These are phyloP conservation scores for Pilophorus perplexus DNA, from an alignment of 2,888 invertebrate species.

Conservation along the genomic window DNA sequence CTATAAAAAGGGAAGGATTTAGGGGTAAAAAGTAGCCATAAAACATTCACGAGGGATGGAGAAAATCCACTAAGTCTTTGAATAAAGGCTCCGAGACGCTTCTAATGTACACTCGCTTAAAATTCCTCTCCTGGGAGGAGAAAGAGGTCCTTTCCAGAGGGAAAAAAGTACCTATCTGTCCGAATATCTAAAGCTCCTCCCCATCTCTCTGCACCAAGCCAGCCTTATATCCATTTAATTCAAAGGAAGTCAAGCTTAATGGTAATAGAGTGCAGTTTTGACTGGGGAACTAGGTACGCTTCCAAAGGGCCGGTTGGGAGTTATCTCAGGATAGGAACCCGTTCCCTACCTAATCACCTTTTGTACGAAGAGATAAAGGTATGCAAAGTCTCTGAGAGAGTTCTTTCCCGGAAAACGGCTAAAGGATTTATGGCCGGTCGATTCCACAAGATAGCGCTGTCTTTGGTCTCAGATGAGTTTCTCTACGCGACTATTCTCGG, in stretches of 20 bases:
- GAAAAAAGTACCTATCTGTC: slow-evolving; percentile 8
- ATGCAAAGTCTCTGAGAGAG: neutral
- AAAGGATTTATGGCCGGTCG: too few relatives aligned
- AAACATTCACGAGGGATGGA: slow-evolving; percentile 32
- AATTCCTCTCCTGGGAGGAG: slow-evolving; percentile 11
- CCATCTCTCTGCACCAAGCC: too few relatives aligned
- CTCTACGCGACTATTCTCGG: too few relatives aligned
- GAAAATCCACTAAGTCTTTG: slow-evolving; percentile 36
- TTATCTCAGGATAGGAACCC: too few relatives aligned
- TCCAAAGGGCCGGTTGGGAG: too few relatives aligned
- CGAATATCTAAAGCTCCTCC: slow-evolving; percentile 2
- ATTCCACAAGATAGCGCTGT: too few relatives aligned
- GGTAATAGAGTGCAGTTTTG: slow-evolving; percentile 12
- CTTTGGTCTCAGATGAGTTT: too few relatives aligned
- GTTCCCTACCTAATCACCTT: neutral
- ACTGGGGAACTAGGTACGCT: too few relatives aligned
- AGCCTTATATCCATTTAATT: neutral
- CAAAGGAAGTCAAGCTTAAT: neutral
- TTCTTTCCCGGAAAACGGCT: too few relatives aligned
- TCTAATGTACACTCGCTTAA: slow-evolving; percentile 28
- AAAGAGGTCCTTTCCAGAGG: neutral
- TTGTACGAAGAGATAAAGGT: neutral
- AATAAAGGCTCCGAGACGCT: slow-evolving; percentile 24
- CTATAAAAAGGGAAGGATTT: slow-evolving; percentile 33
- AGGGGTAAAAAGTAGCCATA: slow-evolving; percentile 32